Percentiles rank a stretch among this genome's conserved stretches.
Conservation (phyloP, 2,888 invertebrate genomes). For the Eristalinus sepulchralis region DNA sequence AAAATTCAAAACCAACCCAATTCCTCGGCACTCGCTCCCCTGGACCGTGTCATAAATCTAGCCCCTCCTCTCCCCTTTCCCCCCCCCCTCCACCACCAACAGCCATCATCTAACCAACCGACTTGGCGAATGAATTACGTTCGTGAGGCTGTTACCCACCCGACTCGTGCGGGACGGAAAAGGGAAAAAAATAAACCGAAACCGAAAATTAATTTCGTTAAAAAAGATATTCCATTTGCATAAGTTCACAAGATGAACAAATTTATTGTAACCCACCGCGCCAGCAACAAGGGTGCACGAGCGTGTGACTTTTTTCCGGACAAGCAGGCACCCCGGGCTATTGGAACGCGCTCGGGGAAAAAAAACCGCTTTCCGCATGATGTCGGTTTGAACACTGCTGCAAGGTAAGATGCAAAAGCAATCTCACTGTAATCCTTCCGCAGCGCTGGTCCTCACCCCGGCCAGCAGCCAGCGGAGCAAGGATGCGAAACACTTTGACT, state of each 20-base stretch:
- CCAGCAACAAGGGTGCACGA: neutral
- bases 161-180: neutral
- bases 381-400: conserved; percentile 30
- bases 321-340: conserved; percentile 32
- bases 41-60: conserved; percentile 28
- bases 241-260: conserved; percentile 52
- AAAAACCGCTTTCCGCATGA: conserved; percentile 53
- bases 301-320: conserved; percentile 17
- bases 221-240: conserved; percentile 44
- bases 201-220: conserved; percentile 16
- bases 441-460: neutral
- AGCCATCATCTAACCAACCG: neutral
- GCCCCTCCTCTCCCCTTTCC: neutral
- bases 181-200: neutral
- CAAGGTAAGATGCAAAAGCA: neutral
- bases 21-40: neutral
- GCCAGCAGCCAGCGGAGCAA: neutral
- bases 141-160: neutral
- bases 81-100: too few species aligned
- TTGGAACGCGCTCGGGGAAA: neutral
- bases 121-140: neutral
- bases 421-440: neutral
- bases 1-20: conserved; percentile 37
- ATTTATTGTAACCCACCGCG: conserved; percentile 32
- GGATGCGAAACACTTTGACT: neutral